Conservation (phyloP, 2,113 vertebrate species). For the Thomomys bottae region DNA sequence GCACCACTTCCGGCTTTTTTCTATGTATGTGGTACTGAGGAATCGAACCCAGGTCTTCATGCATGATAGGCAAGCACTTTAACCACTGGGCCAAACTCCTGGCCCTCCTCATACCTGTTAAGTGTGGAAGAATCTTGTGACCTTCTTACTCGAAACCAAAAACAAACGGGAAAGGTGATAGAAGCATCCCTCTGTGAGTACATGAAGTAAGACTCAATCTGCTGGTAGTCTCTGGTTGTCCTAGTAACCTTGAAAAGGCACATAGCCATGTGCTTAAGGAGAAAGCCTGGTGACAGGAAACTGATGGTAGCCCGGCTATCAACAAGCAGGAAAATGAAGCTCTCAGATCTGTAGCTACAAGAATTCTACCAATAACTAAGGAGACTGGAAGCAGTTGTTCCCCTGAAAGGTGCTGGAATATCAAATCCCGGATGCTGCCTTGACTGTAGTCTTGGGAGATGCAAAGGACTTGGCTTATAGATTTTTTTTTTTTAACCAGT, state of each 20-base stretch:
- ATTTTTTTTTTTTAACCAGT: too few species aligned
- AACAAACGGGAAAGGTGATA: neutral
- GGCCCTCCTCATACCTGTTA: neutral
- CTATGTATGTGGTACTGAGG: too few species aligned
- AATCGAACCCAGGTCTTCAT: too few species aligned
- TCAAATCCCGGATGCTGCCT: fast-evolving
- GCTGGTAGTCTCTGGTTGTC: neutral
- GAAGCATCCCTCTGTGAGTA: neutral
- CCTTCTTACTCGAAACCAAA: neutral
- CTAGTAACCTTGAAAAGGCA: neutral
- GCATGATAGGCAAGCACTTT: too few species aligned
- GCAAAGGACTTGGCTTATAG: neutral
- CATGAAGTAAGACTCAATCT: neutral
- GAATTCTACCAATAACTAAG: neutral
- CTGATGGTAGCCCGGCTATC: neutral
- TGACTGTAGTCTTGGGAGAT: neutral
- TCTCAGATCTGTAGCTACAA: neutral
- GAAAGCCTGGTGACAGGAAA: neutral
- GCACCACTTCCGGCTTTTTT: too few species aligned
- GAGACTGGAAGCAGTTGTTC: neutral
- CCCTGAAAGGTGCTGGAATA: neutral
- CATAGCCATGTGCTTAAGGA: neutral
- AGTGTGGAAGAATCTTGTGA: neutral
- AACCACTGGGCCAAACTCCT: too few species aligned
- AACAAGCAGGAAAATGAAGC: neutral